phyloP scores from a whole-genome alignment of 2,113 vertebrate genomes.

The Xenus cinereus region DNA sequence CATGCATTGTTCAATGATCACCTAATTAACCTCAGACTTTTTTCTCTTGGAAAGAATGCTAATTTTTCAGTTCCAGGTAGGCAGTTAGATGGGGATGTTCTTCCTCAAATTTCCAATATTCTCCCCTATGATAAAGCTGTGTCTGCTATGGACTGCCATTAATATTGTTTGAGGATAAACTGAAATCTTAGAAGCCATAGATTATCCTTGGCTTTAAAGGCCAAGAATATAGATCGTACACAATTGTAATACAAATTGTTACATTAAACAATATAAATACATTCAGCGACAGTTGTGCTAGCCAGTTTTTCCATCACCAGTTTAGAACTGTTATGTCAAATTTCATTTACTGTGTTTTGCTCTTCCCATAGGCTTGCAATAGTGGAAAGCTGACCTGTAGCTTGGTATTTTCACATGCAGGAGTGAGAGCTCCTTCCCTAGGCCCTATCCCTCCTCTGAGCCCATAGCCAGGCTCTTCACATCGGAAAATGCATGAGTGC shows the following conservation, averaged over 20 bases:
- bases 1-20: background rate
- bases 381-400: background rate
- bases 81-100: background rate
- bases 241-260: background rate
- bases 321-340: background rate
- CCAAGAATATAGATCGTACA: background rate
- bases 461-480: background rate
- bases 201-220: conserved; percentile 10
- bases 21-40: conserved; percentile 20
- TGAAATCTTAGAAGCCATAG: background rate
- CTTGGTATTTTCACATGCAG: background rate
- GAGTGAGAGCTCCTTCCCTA: background rate
- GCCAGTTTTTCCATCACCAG: background rate
- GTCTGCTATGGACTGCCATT: background rate
- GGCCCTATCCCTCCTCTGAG: background rate
- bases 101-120: background rate
- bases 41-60: background rate
- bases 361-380: background rate
- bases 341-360: background rate
- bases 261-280: background rate
- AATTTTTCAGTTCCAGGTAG: conserved; percentile 23
- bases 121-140: background rate
- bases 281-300: background rate
- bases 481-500: background rate
- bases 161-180: background rate